A percentile compares a stretch with the other conserved stretches of the same genome.
phyloP scores from a whole-genome alignment of 2,888 invertebrate species.

The Ectobius pallidus region DNA sequence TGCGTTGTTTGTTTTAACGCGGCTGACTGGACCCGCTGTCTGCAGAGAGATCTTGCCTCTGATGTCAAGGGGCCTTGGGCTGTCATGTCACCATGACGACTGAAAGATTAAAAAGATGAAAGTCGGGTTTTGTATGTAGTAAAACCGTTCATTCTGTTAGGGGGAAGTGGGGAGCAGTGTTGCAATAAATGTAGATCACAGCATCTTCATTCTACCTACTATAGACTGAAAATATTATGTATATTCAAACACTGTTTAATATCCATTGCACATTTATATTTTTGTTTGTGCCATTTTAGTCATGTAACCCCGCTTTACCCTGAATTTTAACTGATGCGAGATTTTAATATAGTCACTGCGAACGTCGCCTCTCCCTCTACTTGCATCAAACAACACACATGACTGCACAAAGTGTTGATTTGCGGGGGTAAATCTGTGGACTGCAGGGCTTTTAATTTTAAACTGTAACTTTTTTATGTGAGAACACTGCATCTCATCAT shows the following conservation, averaged over 20 bases:
- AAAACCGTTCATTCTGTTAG: neutral
- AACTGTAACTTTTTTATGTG: neutral
- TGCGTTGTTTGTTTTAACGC: neutral
- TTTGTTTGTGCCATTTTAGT: too few species aligned
- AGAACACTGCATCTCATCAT: neutral
- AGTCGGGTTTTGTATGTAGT: neutral
- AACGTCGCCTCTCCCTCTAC: neutral
- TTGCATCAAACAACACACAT: neutral
- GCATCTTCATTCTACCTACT: too few species aligned
- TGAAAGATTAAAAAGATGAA: neutral
- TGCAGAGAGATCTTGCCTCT: too few species aligned
- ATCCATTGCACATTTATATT: too few species aligned
- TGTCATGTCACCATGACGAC: neutral
- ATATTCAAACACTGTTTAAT: too few species aligned
- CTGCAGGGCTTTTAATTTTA: neutral
- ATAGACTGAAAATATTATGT: too few species aligned
- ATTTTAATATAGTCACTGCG: conserved; percentile 12
- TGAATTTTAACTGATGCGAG: conserved; percentile 4
- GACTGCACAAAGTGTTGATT: conserved; percentile 22
- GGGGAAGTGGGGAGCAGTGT: too few species aligned
- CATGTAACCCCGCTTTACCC: conserved; percentile 12
- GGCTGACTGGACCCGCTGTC: too few species aligned
- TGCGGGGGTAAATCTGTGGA: neutral
- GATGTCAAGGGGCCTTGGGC: neutral
- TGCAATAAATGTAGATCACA: too few species aligned